Conservation (phyloP, 2,888 invertebrate species). For the Diarsia mendica region DNA sequence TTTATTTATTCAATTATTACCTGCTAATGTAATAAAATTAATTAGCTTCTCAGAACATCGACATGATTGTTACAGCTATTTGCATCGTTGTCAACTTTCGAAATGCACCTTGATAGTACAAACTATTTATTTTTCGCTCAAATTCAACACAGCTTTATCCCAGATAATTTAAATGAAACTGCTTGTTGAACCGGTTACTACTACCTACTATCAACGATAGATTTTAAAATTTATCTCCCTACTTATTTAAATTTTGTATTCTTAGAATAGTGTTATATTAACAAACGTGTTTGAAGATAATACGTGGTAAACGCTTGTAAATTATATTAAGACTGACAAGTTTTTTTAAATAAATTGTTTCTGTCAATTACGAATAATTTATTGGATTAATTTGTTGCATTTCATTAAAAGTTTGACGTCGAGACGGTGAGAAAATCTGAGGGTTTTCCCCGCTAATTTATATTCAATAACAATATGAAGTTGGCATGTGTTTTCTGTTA, state of each 20-base stretch:
- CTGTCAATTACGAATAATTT: neutral
- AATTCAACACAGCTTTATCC: neutral
- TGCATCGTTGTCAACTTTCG: neutral
- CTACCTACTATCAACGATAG: neutral
- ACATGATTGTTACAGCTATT: too few relatives aligned
- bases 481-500: neutral
- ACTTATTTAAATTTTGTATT: neutral
- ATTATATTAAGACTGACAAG: neutral
- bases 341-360: neutral
- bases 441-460: neutral
- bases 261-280: neutral
- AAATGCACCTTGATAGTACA: neutral
- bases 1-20: too few relatives aligned
- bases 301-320: neutral
- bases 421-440: neutral
- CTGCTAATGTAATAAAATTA: too few relatives aligned
- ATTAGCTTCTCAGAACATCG: too few relatives aligned
- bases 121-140: neutral
- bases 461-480: neutral
- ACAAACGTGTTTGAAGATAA: neutral
- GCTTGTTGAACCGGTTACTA: neutral
- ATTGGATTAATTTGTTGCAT: neutral
- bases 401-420: neutral
- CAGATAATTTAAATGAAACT: neutral
- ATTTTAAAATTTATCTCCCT: neutral